phyloP scores from a whole-genome alignment of 30 jellyfish, hydroid and myxozoan genomes.

The Aurelia sp. region DNA sequence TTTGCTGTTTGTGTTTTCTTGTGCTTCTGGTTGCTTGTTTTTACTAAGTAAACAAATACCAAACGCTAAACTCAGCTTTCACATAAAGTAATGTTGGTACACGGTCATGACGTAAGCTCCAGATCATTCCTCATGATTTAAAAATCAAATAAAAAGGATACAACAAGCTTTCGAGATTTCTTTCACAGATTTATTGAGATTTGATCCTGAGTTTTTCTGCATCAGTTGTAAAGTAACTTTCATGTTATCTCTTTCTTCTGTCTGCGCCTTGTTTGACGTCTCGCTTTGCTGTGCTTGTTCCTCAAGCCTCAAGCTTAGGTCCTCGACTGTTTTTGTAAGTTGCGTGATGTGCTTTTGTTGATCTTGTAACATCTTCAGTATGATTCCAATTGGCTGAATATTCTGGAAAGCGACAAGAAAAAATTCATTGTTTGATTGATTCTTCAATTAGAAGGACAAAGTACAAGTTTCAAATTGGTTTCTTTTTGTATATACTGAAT shows the following conservation, averaged over 20 bases:
- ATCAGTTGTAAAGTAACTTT: constrained; percentile 68
- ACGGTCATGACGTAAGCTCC: too few species aligned
- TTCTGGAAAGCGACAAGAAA: background rate
- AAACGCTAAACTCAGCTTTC: too few species aligned
- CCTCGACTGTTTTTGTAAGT: constrained; percentile 27
- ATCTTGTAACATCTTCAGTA: constrained; percentile 55
- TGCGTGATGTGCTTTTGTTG: constrained; percentile 48
- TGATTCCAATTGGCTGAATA: constrained; percentile 29
- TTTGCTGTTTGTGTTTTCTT: too few species aligned
- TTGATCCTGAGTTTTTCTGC: constrained; percentile 83
- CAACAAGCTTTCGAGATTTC: constrained; percentile 77
- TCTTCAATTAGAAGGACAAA: too few species aligned
- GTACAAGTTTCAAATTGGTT: too few species aligned
- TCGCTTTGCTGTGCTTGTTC: constrained; percentile 29
- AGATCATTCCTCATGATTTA: background rate
- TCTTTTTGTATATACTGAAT: too few species aligned
- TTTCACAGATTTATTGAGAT: constrained; percentile 72
- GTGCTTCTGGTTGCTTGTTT: too few species aligned
- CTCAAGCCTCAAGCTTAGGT: constrained; percentile 15
- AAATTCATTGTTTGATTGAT: too few species aligned
- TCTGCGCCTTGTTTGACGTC: constrained; percentile 1
- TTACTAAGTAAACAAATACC: too few species aligned
- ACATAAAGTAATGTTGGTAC: too few species aligned
- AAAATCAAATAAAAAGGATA: constrained; percentile 54
- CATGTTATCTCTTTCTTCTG: constrained; percentile 45